Evolutionary conservation across 2,113 vertebrate species (phyloP).

Genomic region (Trogon surrucura): DNA sequence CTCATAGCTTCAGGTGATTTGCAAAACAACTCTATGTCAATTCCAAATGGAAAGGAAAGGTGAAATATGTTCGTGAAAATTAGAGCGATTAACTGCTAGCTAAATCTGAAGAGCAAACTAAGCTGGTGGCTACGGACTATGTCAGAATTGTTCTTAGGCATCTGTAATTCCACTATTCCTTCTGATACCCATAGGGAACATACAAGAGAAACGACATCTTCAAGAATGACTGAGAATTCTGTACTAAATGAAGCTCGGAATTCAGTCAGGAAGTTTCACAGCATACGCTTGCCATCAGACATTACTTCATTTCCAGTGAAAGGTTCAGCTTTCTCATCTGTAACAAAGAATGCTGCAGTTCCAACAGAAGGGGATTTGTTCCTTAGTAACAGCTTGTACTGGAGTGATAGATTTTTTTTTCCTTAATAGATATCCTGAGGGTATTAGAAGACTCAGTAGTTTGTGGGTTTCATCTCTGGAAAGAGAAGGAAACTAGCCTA

Average conservation of each 20-base stretch:
- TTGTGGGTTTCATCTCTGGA: not conserved
- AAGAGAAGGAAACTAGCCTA: not conserved
- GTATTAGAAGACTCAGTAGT: not conserved
- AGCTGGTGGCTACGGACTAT: not conserved
- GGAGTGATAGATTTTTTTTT: not conserved
- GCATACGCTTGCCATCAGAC: conserved; percentile 1
- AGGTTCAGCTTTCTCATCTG: conserved; percentile 28
- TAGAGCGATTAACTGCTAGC: not conserved
- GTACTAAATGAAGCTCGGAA: not conserved
- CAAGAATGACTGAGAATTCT: not conserved
- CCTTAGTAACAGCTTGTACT: conserved; percentile 5
- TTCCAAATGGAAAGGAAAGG: not conserved
- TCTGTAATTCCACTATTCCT: not conserved
- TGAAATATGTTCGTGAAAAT: not conserved
- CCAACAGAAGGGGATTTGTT: conserved; percentile 42
- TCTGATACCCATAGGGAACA: not conserved
- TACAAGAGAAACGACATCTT: not conserved
- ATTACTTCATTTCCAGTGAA: conserved; percentile 47
- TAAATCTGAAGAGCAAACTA: not conserved
- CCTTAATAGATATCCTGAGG: not conserved
- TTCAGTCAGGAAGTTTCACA: conserved; percentile 7
- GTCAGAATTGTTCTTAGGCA: not conserved
- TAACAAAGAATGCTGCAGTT: conserved; percentile 13
- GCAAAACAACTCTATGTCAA: not conserved
- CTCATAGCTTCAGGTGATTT: not conserved